Percentiles rank a stretch among this genome's conserved stretches.
phyloP scores from a whole-genome alignment of 23 tunicate genomes.

The Phallusia fumigata region DNA sequence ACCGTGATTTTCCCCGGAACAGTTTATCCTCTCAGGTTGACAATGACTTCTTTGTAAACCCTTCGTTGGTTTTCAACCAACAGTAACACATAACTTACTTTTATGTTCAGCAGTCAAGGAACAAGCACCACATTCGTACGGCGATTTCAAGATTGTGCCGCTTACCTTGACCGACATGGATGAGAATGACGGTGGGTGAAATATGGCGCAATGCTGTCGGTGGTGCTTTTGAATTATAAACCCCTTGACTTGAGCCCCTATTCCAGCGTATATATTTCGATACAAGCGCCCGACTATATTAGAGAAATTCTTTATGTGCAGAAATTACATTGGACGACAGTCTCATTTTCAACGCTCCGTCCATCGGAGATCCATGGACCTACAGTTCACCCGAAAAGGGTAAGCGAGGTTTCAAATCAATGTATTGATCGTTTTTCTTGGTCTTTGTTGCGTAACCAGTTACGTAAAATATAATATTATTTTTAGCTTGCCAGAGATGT shows the following conservation, averaged over 20 bases:
- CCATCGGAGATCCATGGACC: slow-evolving; percentile 80
- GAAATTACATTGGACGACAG: slow-evolving; percentile 10
- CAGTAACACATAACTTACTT: neutral
- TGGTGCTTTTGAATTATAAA: neutral
- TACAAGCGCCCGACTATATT: neutral
- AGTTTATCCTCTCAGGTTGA: neutral
- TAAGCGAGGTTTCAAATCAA: neutral
- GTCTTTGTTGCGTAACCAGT: too few species aligned
- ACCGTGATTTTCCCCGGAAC: neutral
- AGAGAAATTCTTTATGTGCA: neutral
- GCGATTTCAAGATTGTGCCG: slow-evolving; percentile 51
- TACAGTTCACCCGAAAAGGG: slow-evolving; percentile 6
- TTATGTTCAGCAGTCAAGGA: slow-evolving; percentile 14
- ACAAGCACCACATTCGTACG: slow-evolving; percentile 1
- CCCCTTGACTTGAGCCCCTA: neutral
- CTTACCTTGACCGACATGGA: slow-evolving; percentile 38
- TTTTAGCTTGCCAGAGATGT: neutral
- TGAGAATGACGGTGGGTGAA: slow-evolving; percentile 37
- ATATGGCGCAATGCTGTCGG: neutral
- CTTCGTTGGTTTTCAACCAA: too few species aligned
- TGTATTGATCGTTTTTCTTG: too few species aligned
- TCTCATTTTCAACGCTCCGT: slow-evolving; percentile 68
- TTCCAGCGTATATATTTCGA: neutral
- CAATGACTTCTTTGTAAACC: neutral
- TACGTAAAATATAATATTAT: too few species aligned